Evolutionary conservation across 2,888 invertebrate species (phyloP), one percentile per base, ranked within the genome.

Genomic region (Oligia latruncula): DNA sequence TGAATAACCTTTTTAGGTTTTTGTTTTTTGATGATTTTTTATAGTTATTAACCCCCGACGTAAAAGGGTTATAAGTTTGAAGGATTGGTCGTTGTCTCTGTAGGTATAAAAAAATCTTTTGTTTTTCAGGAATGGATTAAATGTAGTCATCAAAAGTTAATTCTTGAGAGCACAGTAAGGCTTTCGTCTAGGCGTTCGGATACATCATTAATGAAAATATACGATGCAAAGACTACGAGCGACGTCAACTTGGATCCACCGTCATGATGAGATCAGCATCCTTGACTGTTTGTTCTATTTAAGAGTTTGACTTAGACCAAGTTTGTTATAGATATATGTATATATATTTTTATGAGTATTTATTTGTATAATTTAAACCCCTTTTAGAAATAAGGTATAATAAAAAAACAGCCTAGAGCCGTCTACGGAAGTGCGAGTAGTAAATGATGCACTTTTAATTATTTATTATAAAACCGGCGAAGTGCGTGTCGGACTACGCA

Each of bases 91-190:
- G 2, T n/a, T 46, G 13, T 29, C 11, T 55, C 8, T 55, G 2
- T 20, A 20, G 55, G 2, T 55, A 15, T 17, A 71, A 60, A 8
- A 29, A 9, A 9, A 0, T 55, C 0, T 75, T 79, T 58, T 5
- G 20, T 20, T 78, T 82, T 84, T 49, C 77, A 88, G 88, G 88
- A 88, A n/a, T 84, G 84, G 77, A 70, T 88, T 68, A 64, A 81
- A 71, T 88, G 88, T 58, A 76, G 77, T 77, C 88, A 88, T 70
- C 66, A 65, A 77, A 52, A 62, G 5, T 60, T 78, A 58, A 13
- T 40, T 0, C 13, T 77, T 35, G 46, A 70, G 29, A 52, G 55
- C 52, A 75, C 43, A 43, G 13, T 17, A 29, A 72, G 15, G 35
- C 0, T 68, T n/a, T 35, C 76, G n/a, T 68, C 74, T 40, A 80